Percentiles rank a stretch among this genome's conserved stretches.
Evolutionary conservation across 2,888 invertebrate species (phyloP).

Genomic region (Rhaphigaster nebulosa): DNA sequence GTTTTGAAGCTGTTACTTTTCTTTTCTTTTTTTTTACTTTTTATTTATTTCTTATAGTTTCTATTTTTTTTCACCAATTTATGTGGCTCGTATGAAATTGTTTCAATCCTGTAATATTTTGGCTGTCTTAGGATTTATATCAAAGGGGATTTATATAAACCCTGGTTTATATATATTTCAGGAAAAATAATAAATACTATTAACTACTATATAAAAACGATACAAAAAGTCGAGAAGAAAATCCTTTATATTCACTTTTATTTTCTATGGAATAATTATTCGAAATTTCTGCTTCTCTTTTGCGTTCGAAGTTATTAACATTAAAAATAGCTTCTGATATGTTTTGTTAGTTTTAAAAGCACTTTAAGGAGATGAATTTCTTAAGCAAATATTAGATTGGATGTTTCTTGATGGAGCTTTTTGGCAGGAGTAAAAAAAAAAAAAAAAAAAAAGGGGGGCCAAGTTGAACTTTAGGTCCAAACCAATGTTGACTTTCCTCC

Average conservation of each 20-base stretch:
- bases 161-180: no score
- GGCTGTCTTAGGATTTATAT: no score
- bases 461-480: background rate
- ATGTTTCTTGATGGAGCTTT: background rate
- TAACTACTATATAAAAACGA: no score
- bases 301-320: background rate
- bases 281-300: no score
- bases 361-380: background rate
- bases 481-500: background rate
- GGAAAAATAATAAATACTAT: no score
- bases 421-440: background rate
- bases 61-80: no score
- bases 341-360: background rate
- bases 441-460: background rate
- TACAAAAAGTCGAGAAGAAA: no score
- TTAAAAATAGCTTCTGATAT: background rate
- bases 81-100: no score
- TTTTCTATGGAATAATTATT: no score
- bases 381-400: conserved; percentile 11
- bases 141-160: no score
- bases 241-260: no score
- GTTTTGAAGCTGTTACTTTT: background rate
- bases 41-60: background rate
- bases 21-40: background rate
- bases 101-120: no score